Base-by-base conservation (phyloP, 1,140 invertebrate genomes). In the Bombus consobrinus region DNA sequence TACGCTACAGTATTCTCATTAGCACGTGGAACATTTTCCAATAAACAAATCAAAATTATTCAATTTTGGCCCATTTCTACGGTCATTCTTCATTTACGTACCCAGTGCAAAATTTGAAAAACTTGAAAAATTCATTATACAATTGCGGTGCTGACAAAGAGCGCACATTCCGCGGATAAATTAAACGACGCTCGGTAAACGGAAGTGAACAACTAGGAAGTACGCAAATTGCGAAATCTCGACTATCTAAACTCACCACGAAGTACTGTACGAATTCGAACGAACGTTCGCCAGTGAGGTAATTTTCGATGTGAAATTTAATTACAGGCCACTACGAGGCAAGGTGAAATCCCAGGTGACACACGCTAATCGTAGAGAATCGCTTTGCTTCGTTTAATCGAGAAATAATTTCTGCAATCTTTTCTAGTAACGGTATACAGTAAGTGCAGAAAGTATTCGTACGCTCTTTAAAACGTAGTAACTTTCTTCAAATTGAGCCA, bases 141-240 rank as follows among this genome's bases (percentile, higher is more conserved):
- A 34, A 59, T 53, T 57, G 4, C 32, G 9, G 2, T 41, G 53
- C 15, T 34, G 32, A 0, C 22, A 18, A 73, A 47, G 3, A 25
- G 9, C 8, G 3, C 18, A 4, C 69, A 8, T 15, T 10, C 9
- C 6, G 2, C 15, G 64, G 3, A 43, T n/a, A 43, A 39, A 37
- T 37, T 68, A 68, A 68, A 68, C 32, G 18, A 22, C 6, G 3
- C 13, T 37, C 3, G 5, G 34, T 18, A 53, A 8, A 43, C 5
- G 62, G 3, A 53, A 53, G 6, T 18, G 18, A 9, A 41, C 15
- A 59, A 79, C 25, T 71, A 25, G 10, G 68, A 10, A 5, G 8
- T 15, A 73, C 6, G 41, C 41, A 74, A 59, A 78, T 88, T 86
- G 66, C 64, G 85, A 86, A 88, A 80, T 83, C 74, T 39, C 41